Percentiles rank a stretch among this genome's conserved stretches.
Evolutionary conservation across 2,888 invertebrate species (phyloP).

Genomic region (Arenicola marina): DNA sequence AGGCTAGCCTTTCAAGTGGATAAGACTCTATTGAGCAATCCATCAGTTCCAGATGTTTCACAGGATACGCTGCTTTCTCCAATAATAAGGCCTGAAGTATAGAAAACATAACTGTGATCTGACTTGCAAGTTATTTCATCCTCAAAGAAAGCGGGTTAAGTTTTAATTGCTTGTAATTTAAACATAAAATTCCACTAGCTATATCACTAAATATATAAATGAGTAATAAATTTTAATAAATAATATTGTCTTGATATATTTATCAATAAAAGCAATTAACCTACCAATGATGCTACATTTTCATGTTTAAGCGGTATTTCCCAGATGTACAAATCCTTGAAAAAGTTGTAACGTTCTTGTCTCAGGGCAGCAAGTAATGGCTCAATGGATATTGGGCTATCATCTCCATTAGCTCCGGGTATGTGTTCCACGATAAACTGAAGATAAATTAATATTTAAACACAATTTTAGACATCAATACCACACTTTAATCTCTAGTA

Average conservation of each 20-base stretch:
- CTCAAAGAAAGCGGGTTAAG: too few species aligned
- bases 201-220: too few species aligned
- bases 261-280: too few species aligned
- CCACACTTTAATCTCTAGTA: too few species aligned
- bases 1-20: background rate
- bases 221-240: too few species aligned
- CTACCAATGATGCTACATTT: background rate
- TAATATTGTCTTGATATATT: too few species aligned
- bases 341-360: background rate
- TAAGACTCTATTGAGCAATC: constrained; percentile 43
- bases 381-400: background rate
- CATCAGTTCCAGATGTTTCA: constrained; percentile 50
- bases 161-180: too few species aligned
- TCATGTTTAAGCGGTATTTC: background rate
- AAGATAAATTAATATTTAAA: background rate
- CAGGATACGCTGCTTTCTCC: constrained; percentile 50
- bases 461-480: too few species aligned
- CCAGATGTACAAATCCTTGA: background rate
- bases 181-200: too few species aligned
- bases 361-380: background rate
- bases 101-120: background rate
- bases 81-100: constrained; percentile 49
- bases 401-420: background rate
- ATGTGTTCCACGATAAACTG: background rate
- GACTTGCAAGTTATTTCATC: too few species aligned